These are phyloP conservation scores for Amphipyra tragopoginis DNA, from an alignment of 2,888 invertebrate species.

Conservation along the genomic window DNA sequence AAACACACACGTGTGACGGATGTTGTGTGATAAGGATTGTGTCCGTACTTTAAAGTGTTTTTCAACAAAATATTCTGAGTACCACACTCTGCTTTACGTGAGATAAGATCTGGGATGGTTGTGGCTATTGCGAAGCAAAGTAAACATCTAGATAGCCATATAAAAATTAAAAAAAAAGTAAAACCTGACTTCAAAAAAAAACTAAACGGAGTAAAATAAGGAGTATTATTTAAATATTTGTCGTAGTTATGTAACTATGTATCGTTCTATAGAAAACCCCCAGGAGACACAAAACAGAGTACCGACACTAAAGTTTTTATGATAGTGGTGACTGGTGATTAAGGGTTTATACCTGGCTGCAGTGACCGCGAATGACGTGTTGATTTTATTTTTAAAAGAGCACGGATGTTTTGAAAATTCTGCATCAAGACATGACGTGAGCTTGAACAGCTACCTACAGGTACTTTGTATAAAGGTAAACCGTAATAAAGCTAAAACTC, in stretches of 20 bases:
- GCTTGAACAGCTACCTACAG: neutral
- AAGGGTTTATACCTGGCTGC: conserved; percentile 10
- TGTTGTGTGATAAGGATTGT: conserved; percentile 33
- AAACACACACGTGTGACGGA: conserved; percentile 44
- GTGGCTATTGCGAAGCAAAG: too few species aligned
- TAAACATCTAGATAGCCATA: too few species aligned
- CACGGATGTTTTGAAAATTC: conserved; percentile 18
- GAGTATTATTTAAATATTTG: too few species aligned
- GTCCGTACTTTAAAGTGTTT: conserved; percentile 7
- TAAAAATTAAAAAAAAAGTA: too few species aligned
- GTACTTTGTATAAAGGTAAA: neutral
- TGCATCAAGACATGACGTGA: conserved; percentile 4
- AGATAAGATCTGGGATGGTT: too few species aligned
- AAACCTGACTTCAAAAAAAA: too few species aligned
- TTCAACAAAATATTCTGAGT: neutral
- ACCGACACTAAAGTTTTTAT: conserved; percentile 3
- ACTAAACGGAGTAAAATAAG: too few species aligned
- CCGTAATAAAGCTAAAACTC: neutral
- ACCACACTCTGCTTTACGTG: too few species aligned
- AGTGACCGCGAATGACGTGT: conserved; percentile 8
- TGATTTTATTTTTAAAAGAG: conserved; percentile 1
- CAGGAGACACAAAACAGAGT: neutral
- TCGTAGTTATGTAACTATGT: too few species aligned
- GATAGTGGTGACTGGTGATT: neutral
- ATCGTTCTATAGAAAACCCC: too few species aligned